Conservation (phyloP, 2,888 invertebrate genomes). For the Dicyrtoma fusca region DNA sequence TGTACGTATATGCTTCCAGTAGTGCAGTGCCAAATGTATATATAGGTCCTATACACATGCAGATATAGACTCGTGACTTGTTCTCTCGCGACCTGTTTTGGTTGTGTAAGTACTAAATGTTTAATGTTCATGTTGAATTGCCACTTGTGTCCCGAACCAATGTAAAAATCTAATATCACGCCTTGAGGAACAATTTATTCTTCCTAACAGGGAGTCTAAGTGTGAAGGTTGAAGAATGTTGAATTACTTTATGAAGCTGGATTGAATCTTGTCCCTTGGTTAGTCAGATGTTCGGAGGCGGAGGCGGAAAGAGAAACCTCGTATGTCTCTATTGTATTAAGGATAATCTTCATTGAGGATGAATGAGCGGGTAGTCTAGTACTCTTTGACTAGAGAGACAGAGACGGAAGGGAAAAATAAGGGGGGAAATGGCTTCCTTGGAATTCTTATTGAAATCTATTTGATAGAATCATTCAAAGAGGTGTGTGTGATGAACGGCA, state of each 20-base stretch:
- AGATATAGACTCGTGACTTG: not conserved
- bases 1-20: no score
- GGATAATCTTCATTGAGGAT: constrained; percentile 14
- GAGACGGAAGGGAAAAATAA: not conserved
- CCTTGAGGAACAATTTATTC: constrained; percentile 29
- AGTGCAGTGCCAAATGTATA: no score
- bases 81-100: no score
- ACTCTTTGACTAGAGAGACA: not conserved
- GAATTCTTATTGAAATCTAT: constrained; percentile 11
- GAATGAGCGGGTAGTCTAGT: constrained; percentile 8
- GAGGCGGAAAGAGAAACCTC: not conserved
- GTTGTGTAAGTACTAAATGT: not conserved
- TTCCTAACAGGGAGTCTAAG: constrained; percentile 16
- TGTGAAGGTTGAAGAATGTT: constrained; percentile 13
- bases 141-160: constrained; percentile 24
- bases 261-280: constrained; percentile 29
- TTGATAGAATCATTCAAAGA: constrained; percentile 12
- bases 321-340: constrained; percentile 11
- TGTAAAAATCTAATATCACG: constrained; percentile 21
- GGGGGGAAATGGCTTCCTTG: not conserved
- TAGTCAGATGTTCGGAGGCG: not conserved
- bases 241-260: constrained; percentile 23
- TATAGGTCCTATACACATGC: not conserved
- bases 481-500: constrained; percentile 18
- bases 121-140: constrained; percentile 30